Base-by-base conservation (phyloP, 2,888 invertebrate species). In the Lepidonotus clava region DNA sequence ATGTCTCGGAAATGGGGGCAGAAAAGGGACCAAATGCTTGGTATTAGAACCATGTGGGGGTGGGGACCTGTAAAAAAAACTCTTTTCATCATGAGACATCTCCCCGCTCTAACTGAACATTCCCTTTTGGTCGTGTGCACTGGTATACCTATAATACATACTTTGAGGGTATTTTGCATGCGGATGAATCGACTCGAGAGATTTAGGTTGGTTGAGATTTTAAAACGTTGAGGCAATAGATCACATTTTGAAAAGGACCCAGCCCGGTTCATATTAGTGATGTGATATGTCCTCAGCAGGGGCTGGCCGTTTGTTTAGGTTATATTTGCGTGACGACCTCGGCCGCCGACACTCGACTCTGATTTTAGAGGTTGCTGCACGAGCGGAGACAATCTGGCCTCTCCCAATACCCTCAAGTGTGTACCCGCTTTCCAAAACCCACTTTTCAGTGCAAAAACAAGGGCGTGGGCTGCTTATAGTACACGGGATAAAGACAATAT, bases 21-120 rank as follows among this genome's bases (percentile, higher is more conserved):
- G n/a, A n/a, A n/a, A n/a, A n/a, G n/a, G n/a, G n/a, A 46, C 46
- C 61, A 61, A 61, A 32, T 61, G 61, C 28, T 61, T 61, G 28
- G 28, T 28, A 32, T 61, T 61, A 61, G 61, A 61, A n/a, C n/a
- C n/a, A n/a, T n/a, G n/a, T n/a, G n/a, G n/a, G n/a, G n/a, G n/a
- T n/a, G n/a, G n/a, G n/a, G n/a, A n/a, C n/a, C n/a, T n/a, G n/a
- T n/a, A n/a, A n/a, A n/a, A n/a, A n/a, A n/a, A n/a, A n/a, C n/a
- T n/a, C n/a, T n/a, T n/a, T n/a, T n/a, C n/a, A n/a, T n/a, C n/a
- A n/a, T n/a, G n/a, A n/a, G n/a, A n/a, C n/a, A n/a, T n/a, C n/a
- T n/a, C n/a, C n/a, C n/a, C n/a, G n/a, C n/a, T n/a, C n/a, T n/a
- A n/a, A n/a, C n/a, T n/a, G n/a, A n/a, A n/a, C n/a, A n/a, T n/a